phyloP scores from a whole-genome alignment of 2,888 invertebrate genomes.

The Melanotus villosus region DNA sequence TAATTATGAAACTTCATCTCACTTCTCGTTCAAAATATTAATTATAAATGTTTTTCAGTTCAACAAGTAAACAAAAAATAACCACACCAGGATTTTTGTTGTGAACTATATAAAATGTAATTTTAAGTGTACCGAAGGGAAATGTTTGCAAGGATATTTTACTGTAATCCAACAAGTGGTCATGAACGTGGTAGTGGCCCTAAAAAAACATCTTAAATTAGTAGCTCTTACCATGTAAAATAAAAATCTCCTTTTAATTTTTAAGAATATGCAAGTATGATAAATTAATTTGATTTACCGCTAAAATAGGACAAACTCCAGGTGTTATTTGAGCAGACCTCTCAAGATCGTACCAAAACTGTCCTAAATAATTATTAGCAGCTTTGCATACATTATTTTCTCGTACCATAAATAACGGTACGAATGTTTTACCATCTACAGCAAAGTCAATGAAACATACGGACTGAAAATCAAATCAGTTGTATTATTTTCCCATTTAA shows the following conservation, averaged over 20 bases:
- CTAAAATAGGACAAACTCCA: not conserved
- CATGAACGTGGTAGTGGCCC: not conserved
- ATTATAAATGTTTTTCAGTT: not conserved
- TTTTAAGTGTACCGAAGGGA: slow-evolving; percentile 1
- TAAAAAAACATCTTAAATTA: not conserved
- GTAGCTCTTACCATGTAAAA: not conserved
- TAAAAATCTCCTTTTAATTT: not conserved
- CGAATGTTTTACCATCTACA: not conserved
- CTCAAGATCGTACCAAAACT: slow-evolving; percentile 1
- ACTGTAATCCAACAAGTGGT: not conserved
- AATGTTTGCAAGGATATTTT: slow-evolving; percentile 12
- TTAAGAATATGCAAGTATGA: too few species aligned
- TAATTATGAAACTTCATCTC: not conserved
- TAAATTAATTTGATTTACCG: not conserved
- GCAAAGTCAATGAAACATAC: not conserved
- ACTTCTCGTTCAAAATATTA: not conserved
- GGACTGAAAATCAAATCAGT: not conserved
- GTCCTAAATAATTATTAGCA: slow-evolving; percentile 1
- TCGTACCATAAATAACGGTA: not conserved
- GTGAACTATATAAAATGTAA: not conserved
- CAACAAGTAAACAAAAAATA: not conserved
- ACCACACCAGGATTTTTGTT: not conserved
- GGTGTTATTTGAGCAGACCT: not conserved
- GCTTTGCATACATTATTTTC: slow-evolving; percentile 2
- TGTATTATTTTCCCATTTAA: not conserved